These are phyloP conservation scores for Dunckerocampus dactyliophorus DNA, from an alignment of 2,113 vertebrate species.

Conservation along the genomic window DNA sequence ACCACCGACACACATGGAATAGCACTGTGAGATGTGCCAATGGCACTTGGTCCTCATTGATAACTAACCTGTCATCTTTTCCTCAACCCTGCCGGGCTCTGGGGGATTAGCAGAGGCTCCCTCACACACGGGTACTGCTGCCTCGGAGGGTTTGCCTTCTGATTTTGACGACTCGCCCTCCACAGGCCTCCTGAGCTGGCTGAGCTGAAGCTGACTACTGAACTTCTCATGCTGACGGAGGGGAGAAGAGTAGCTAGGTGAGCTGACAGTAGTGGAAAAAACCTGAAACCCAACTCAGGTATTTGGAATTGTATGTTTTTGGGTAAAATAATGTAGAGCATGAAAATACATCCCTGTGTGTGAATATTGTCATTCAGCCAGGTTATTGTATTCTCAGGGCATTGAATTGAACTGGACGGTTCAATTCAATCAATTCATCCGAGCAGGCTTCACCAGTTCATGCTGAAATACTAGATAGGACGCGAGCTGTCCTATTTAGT, in stretches of 20 bases:
- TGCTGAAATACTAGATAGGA: no score
- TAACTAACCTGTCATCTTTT: constrained; percentile 79
- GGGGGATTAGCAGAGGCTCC: constrained; percentile 58
- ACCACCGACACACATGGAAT: not conserved
- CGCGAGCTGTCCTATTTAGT: no score
- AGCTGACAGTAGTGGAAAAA: not conserved
- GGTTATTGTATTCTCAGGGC: no score
- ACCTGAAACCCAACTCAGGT: not conserved
- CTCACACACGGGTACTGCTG: constrained; percentile 36
- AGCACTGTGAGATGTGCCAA: not conserved
- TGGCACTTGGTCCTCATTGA: not conserved
- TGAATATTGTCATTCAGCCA: no score
- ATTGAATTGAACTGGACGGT: no score
- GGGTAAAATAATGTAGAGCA: not conserved
- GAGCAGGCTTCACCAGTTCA: no score
- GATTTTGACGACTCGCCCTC: constrained; percentile 68
- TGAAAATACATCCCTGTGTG: no score
- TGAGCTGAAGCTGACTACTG: constrained; percentile 89
- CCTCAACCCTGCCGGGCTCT: constrained; percentile 77
- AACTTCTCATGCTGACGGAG: constrained; percentile 88
- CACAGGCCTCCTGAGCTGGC: constrained; percentile 44
- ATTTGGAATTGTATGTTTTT: not conserved
- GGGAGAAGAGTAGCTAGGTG: not conserved
- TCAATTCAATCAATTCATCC: no score
- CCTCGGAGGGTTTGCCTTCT: constrained; percentile 71